phyloP scores from a whole-genome alignment of 2,797 vertebrate genomes.

The Ispidina lecontei region DNA sequence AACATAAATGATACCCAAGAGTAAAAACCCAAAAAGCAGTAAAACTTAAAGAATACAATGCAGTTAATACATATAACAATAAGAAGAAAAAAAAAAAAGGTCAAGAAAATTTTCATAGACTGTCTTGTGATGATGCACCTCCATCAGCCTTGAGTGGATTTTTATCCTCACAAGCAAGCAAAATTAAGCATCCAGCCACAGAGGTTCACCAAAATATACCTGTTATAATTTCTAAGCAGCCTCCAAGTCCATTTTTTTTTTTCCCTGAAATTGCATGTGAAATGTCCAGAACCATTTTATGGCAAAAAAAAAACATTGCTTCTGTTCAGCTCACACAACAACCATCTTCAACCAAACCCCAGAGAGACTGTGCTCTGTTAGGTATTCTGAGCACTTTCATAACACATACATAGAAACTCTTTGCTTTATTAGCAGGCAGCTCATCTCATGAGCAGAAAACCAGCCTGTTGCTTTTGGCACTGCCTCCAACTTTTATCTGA shows the following conservation, averaged over 20 bases:
- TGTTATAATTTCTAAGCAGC: background rate
- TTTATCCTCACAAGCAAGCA: background rate
- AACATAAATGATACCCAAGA: constrained; percentile 13
- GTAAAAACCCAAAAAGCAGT: background rate
- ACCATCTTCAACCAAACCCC: background rate
- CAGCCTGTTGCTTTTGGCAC: background rate
- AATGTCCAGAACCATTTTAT: background rate
- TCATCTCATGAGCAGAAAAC: background rate
- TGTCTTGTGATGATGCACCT: background rate
- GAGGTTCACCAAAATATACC: background rate
- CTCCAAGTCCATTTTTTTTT: background rate
- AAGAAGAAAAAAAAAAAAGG: background rate
- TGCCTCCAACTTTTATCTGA: background rate
- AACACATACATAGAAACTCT: fast-evolving
- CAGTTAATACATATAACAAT: background rate
- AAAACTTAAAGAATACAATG: background rate
- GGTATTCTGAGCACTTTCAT: background rate
- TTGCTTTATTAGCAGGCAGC: background rate
- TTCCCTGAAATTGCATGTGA: background rate
- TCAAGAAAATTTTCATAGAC: background rate
- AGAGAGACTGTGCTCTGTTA: background rate
- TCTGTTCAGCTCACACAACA: background rate
- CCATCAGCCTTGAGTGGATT: background rate
- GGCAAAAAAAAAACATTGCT: background rate
- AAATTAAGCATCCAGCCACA: background rate